phyloP scores from a whole-genome alignment of 2,888 invertebrate species.

The Oscheius sp. region DNA sequence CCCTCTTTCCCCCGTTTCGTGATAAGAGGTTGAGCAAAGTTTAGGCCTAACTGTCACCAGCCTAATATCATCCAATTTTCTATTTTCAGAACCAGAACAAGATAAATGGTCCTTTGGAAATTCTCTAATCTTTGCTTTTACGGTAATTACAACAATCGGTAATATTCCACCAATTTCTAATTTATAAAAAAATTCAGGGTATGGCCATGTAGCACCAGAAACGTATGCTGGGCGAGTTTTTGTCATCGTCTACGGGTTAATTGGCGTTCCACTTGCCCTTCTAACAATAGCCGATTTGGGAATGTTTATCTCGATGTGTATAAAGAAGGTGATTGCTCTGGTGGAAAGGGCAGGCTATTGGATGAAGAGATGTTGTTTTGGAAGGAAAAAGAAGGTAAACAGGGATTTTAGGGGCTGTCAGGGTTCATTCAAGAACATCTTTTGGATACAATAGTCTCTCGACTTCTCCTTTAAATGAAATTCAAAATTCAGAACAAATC shows the following conservation, averaged over 20 bases:
- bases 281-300: constrained; percentile 70
- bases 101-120: constrained; percentile 68
- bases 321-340: constrained; percentile 17
- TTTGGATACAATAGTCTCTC: too few species aligned
- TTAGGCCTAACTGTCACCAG: background rate
- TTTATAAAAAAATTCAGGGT: constrained; percentile 11
- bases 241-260: constrained; percentile 66
- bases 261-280: constrained; percentile 70
- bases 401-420: too few species aligned
- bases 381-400: constrained; percentile 33
- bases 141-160: constrained; percentile 71
- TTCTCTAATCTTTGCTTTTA: constrained; percentile 68
- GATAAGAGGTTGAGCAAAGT: too few species aligned
- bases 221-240: constrained; percentile 65
- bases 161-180: background rate
- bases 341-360: background rate
- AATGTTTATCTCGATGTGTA: constrained; percentile 60
- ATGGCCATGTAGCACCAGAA: constrained; percentile 69
- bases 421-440: too few species aligned
- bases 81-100: constrained; percentile 23
- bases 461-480: too few species aligned
- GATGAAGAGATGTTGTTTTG: background rate
- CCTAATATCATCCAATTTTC: constrained; percentile 1
- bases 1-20: background rate
- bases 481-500: too few species aligned